Base-by-base conservation (phyloP, 64 coral and sea anemone species). In the Acropora yongei region DNA sequence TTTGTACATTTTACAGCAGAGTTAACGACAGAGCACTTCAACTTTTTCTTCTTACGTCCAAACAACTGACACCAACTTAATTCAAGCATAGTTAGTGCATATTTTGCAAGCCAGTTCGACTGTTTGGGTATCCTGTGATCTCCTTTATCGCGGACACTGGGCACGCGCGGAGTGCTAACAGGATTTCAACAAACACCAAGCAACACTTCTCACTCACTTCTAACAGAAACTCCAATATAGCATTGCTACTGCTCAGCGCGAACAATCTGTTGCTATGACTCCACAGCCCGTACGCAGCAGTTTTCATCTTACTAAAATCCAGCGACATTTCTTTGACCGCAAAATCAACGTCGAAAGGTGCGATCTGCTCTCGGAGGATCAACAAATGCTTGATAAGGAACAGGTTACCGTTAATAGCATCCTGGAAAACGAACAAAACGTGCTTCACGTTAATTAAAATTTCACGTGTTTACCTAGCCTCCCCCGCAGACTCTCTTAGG, bases 341-440 rank as follows among this genome's bases (percentile, higher is more conserved):
- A 60, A 99, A 99, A 86, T 99, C 97, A 68, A 99, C 97, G 49
- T 99, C 94, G 94, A 99, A 99, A 41, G 97, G 94, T 19, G 97
- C 97, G 44, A 99, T 99, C 84, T 99, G 97, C 79, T 99, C 97
- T 74, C 97, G 85, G 19, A 99, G 89, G 47, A 99, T 99, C 82
- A 99, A 74, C 2, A 99, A 58, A 76, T 99, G 97, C 63, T 99
- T 99, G 66, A 99, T 99, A 3, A 99, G 73, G 80, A 99, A 99
- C 65, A 99, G 20, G 55, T 99, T 88, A 20, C 97, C 95, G 84
- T 99, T 99, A 75, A 99, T 96, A 13, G 97, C 83, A 85, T 96
- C 97, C 97, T 99, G 65, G 57, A 66, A 76, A 42, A 76, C 19
- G 4, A 13, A 40, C 11, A 78, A 76, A 3, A 78, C 44, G 17